phyloP scores from a whole-genome alignment of 2,113 vertebrate genomes.

The Shinisaurus crocodilurus region DNA sequence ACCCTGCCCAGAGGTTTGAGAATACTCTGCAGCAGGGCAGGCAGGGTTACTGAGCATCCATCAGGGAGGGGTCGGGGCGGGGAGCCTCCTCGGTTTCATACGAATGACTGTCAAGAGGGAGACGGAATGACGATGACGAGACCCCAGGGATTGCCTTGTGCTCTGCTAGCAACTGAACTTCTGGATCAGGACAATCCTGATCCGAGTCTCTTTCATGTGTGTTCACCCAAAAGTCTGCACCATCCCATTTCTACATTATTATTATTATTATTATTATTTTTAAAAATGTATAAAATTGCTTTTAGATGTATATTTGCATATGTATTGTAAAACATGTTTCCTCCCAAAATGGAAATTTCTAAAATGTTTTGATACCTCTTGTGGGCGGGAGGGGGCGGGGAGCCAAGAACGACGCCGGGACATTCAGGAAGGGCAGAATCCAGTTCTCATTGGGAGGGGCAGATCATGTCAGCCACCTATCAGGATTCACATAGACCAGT shows the following conservation, averaged over 20 bases:
- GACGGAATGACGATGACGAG: conserved; percentile 38
- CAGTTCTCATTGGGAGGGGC: too few relatives aligned
- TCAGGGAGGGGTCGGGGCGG: conserved; percentile 8
- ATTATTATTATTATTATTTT: too few relatives aligned
- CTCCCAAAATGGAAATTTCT: neutral
- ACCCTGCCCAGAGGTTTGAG: neutral
- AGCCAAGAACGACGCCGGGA: too few relatives aligned
- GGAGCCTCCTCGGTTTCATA: neutral
- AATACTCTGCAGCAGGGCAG: conserved; percentile 47
- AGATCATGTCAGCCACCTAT: too few relatives aligned
- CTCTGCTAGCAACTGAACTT: neutral
- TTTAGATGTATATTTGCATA: neutral
- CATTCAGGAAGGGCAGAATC: too few relatives aligned
- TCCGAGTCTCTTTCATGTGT: too few relatives aligned
- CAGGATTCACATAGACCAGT: too few relatives aligned
- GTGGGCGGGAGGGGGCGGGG: too few relatives aligned
- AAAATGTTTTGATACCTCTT: too few relatives aligned
- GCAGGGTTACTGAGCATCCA: conserved; percentile 47
- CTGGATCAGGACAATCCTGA: neutral
- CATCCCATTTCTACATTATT: neutral
- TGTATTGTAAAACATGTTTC: neutral
- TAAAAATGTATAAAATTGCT: too few relatives aligned
- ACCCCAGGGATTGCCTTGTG: conserved; percentile 41
- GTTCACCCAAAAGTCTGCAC: neutral
- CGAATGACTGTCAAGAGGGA: conserved; percentile 11